Base-by-base conservation (phyloP, 2,113 vertebrate genomes). In the Salvator merianae region DNA sequence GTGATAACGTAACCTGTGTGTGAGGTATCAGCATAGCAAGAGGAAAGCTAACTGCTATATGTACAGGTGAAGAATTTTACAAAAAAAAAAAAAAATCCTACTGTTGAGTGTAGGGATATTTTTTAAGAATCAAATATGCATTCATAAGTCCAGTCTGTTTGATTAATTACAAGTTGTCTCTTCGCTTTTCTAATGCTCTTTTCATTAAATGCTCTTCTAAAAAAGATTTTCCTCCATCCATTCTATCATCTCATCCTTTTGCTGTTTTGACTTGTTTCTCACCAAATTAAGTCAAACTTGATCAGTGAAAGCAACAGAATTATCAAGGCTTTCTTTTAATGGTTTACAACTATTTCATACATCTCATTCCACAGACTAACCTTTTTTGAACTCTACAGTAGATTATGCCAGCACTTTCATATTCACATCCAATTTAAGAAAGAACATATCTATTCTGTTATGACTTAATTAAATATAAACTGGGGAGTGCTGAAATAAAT, bases 231-330 rank as follows among this genome's bases (percentile, higher is more conserved):
- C 53, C 7, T 53, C 12, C 47, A 34, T 50, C 14, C 65, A 71
- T 66, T 62, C 47, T 55, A 0, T 79, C 80, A 20, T 34, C 12
- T 69, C 36, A 68, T 84, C n/a, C 65, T 77, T 72, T 28, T 1
- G 3, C 81, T 90, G 87, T 73, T 66, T 24, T 22, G 84, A 32
- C 40, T 63, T 40, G 83, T 4, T 86, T 34, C 18, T 1, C 40
- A n/a, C 76, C 73, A 78, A 90, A 80, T 91, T 36, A 90, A 85
- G 68, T n/a, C 80, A 86, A 81, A 38, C 89, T 88, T 92, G 83
- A 82, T 93, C 55, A 84, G 70, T 87, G 90, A 87, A 84, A 87
- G 38, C 65, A 68, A 69, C 68, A 79, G 88, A 93, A 93, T 87
- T 86, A 71, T 88, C 80, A 71, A 72, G 93, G 66, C 32, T 91